These are phyloP conservation scores for Callocephalon fimbriatum DNA, from an alignment of 2,113 vertebrate species.

Conservation along the genomic window DNA sequence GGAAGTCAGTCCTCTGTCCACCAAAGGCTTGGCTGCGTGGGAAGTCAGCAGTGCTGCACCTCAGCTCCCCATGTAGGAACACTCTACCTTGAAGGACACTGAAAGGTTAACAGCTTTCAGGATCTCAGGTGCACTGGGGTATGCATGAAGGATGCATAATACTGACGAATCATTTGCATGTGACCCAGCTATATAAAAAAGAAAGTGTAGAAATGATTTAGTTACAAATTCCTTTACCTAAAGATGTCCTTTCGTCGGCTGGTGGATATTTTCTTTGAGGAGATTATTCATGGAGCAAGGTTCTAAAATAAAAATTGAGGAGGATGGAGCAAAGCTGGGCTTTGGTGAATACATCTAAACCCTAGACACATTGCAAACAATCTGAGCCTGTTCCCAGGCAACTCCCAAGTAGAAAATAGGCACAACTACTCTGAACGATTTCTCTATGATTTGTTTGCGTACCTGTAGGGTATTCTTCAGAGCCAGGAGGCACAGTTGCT, in stretches of 20 bases:
- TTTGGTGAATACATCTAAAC: conserved; percentile 65
- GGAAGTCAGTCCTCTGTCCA: not conserved
- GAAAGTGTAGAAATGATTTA: not conserved
- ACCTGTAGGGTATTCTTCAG: conserved; percentile 38
- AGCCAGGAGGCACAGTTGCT: not conserved
- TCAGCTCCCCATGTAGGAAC: not conserved
- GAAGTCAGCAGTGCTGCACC: not conserved
- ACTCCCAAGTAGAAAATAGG: conserved; percentile 67
- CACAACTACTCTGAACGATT: not conserved
- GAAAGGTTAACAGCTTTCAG: not conserved
- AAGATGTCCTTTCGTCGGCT: conserved; percentile 55
- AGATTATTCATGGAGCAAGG: conserved; percentile 67
- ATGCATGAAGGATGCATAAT: not conserved
- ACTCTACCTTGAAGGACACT: not conserved
- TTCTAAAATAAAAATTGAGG: conserved; percentile 74
- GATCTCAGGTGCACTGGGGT: not conserved
- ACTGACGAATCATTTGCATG: not conserved
- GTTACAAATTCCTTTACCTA: conserved; percentile 51
- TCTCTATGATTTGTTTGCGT: conserved; percentile 17
- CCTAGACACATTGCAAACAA: conserved; percentile 58
- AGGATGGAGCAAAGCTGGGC: conserved; percentile 65
- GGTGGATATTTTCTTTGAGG: conserved; percentile 32
- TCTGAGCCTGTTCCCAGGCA: conserved; percentile 67
- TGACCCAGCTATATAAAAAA: not conserved
- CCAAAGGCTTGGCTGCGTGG: not conserved